Conservation (phyloP, 2,797 vertebrate genomes). For the Danio jaintianensis region DNA sequence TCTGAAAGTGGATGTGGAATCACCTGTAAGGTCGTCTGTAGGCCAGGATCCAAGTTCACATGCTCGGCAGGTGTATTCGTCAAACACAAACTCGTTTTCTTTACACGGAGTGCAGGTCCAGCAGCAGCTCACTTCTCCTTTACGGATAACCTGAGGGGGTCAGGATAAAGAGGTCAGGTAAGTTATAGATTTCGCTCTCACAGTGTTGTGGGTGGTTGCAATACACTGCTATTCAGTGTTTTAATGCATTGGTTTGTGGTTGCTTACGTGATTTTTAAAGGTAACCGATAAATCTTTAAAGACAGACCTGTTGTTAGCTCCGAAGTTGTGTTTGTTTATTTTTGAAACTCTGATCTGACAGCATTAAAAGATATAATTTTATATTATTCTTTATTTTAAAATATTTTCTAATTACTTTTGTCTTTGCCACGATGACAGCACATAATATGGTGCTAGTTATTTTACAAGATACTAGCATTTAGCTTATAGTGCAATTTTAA, state of each 20-base stretch:
- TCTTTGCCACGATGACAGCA: no score
- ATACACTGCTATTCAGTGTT: neutral
- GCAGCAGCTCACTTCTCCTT: constrained; percentile 98
- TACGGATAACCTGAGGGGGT: constrained; percentile 90
- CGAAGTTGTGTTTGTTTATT: no score
- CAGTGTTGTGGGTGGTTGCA: neutral
- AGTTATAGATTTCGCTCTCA: neutral
- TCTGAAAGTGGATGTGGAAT: constrained; percentile 25
- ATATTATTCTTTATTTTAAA: no score
- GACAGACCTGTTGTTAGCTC: no score
- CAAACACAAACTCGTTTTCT: constrained; percentile 96
- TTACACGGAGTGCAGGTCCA: constrained; percentile 99
- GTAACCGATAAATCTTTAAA: no score
- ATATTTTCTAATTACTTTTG: no score
- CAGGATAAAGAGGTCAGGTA: constrained; percentile 3
- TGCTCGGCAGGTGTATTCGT: constrained; percentile 95
- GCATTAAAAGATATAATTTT: no score
- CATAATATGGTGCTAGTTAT: no score
- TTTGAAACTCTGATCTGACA: no score
- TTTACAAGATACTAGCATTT: no score
- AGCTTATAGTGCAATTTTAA: no score
- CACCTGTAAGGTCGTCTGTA: constrained; percentile 93
- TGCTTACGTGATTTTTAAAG: neutral
- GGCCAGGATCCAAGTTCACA: constrained; percentile 96
- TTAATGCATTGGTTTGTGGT: constrained; percentile 14